Evolutionary conservation across 2,888 invertebrate species (phyloP).

Genomic region (Acleris cristana): DNA sequence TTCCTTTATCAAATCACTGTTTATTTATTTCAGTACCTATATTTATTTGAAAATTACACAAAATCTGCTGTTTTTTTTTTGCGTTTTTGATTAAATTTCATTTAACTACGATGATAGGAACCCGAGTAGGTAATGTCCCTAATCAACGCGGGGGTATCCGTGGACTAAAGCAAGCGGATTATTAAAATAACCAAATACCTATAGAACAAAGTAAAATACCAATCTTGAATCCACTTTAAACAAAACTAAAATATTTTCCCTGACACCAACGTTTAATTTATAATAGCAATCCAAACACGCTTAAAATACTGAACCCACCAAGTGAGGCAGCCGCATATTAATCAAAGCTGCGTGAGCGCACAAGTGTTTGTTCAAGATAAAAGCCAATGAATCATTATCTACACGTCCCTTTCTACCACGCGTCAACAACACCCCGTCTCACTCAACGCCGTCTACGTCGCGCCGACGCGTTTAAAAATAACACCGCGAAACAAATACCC

Average conservation of each 20-base stretch:
- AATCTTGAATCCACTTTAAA: neutral
- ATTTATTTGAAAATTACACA: too few relatives aligned
- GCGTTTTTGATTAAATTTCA: too few relatives aligned
- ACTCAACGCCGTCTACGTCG: constrained; percentile 1
- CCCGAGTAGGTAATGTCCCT: too few relatives aligned
- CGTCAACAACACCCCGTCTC: constrained; percentile 4
- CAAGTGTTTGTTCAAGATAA: constrained; percentile 36
- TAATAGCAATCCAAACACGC: constrained; percentile 22
- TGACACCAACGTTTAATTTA: constrained; percentile 4
- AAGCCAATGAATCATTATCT: constrained; percentile 33
- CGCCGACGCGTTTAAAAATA: constrained; percentile 15
- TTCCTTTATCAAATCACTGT: too few relatives aligned
- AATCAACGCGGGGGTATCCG: too few relatives aligned
- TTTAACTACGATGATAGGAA: too few relatives aligned
- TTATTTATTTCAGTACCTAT: too few relatives aligned
- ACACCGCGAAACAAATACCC: neutral
- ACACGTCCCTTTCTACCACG: constrained; percentile 12
- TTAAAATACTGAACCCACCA: constrained; percentile 33
- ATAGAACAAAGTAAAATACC: too few relatives aligned
- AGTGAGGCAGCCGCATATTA: constrained; percentile 33
- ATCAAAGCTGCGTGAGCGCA: constrained; percentile 26
- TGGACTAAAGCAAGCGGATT: too few relatives aligned
- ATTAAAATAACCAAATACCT: too few relatives aligned
- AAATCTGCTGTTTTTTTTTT: too few relatives aligned
- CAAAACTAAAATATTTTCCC: neutral